Evolutionary conservation across 2,888 invertebrate species (phyloP).

Genomic region (Leucania comma): DNA sequence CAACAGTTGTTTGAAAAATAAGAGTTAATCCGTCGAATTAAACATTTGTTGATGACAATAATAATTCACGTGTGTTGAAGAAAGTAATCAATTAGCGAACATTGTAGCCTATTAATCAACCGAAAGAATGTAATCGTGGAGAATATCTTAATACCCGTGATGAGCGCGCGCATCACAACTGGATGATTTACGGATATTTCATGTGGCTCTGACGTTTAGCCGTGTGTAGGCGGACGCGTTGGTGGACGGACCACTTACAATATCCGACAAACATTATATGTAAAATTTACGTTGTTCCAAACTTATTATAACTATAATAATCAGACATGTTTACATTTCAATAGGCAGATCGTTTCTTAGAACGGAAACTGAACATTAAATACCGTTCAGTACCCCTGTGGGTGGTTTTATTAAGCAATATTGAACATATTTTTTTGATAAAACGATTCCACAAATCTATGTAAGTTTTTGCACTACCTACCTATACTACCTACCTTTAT

Average conservation of each 20-base stretch:
- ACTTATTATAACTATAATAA: constrained; percentile 47
- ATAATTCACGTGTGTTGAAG: constrained; percentile 27
- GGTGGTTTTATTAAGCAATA: neutral
- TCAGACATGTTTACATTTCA: constrained; percentile 42
- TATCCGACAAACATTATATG: constrained; percentile 60
- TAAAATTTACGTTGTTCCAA: constrained; percentile 58
- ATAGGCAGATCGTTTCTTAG: constrained; percentile 31
- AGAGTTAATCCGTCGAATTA: constrained; percentile 7
- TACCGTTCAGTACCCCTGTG: constrained; percentile 15
- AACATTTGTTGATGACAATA: constrained; percentile 23
- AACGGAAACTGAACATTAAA: constrained; percentile 44
- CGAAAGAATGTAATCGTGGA: constrained; percentile 50
- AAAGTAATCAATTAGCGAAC: constrained; percentile 52
- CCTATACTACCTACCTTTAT: too few species aligned
- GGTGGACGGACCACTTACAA: constrained; percentile 55
- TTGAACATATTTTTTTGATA: neutral
- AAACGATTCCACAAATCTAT: neutral
- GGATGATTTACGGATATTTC: constrained; percentile 62
- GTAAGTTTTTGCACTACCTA: neutral
- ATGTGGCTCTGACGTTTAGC: constrained; percentile 43
- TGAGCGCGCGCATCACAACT: constrained; percentile 56
- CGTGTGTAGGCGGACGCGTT: constrained; percentile 61
- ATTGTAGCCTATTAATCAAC: constrained; percentile 59
- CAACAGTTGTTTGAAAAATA: constrained; percentile 40
- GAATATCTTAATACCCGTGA: constrained; percentile 54